phyloP scores from a whole-genome alignment of 2,113 vertebrate species.

The Apodemus sylvaticus region DNA sequence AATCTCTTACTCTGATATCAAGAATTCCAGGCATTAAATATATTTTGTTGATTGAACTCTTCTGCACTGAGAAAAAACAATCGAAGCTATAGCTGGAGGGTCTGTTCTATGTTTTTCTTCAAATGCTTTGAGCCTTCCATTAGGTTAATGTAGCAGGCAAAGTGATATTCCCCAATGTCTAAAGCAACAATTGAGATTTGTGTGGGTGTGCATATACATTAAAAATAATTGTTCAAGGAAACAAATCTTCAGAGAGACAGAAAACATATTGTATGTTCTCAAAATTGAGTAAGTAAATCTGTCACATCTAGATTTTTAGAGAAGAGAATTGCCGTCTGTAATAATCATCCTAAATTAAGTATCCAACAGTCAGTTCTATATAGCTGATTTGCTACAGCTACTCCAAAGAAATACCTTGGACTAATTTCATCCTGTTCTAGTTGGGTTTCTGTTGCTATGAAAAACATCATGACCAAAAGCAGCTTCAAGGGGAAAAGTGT shows the following conservation, averaged over 20 bases:
- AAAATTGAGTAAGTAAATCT: not conserved
- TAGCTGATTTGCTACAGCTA: not conserved
- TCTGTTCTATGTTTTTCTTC: slow-evolving; percentile 15
- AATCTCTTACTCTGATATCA: slow-evolving; percentile 47
- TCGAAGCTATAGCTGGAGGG: not conserved
- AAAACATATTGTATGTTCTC: not conserved
- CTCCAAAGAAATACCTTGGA: not conserved
- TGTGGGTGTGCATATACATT: not conserved
- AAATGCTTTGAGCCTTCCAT: not conserved
- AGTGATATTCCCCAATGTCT: not conserved
- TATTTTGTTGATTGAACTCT: slow-evolving; percentile 21
- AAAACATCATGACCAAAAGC: not conserved
- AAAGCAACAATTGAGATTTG: not conserved
- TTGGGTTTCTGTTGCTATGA: not conserved
- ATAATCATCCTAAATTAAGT: not conserved
- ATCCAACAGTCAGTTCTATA: not conserved
- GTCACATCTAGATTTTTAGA: not conserved
- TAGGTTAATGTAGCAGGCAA: not conserved
- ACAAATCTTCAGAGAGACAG: not conserved
- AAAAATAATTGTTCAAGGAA: not conserved
- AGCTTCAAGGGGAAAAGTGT: too few relatives aligned
- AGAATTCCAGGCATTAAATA: slow-evolving; percentile 39
- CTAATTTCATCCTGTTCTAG: not conserved
- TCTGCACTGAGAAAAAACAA: not conserved
- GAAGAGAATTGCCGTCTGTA: not conserved